These are phyloP conservation scores for Orcinus orca DNA, from an alignment of 2,113 vertebrate species.

Conservation along the genomic window DNA sequence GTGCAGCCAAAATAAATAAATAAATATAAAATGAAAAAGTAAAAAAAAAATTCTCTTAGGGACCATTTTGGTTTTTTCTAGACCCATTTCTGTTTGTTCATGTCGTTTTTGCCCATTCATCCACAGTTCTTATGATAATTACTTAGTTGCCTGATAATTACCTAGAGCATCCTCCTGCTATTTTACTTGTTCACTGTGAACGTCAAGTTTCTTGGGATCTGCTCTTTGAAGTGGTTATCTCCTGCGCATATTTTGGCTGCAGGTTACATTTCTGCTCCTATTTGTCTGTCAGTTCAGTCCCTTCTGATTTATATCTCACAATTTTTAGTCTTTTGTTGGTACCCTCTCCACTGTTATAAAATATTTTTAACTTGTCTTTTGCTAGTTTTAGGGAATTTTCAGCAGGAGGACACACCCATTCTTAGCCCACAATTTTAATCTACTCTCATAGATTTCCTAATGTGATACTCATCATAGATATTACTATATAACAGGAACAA, in stretches of 20 bases:
- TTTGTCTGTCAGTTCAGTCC: not conserved
- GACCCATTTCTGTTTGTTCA: not conserved
- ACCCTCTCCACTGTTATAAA: not conserved
- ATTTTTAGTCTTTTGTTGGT: not conserved
- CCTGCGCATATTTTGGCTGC: not conserved
- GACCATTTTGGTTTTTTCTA: not conserved
- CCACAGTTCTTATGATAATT: not conserved
- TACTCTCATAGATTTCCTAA: not conserved
- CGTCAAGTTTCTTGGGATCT: not conserved
- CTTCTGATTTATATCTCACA: constrained; percentile 23
- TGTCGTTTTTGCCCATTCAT: not conserved
- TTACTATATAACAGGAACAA: not conserved
- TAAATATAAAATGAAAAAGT: no score
- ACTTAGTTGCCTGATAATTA: not conserved
- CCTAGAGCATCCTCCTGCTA: not conserved
- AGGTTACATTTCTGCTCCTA: not conserved
- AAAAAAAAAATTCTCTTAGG: not conserved
- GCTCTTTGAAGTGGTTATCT: not conserved
- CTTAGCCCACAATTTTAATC: not conserved
- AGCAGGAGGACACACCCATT: not conserved
- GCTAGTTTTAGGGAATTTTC: constrained; percentile 26
- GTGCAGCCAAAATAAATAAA: no score
- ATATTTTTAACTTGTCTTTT: constrained; percentile 13
- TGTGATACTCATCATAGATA: constrained; percentile 7
- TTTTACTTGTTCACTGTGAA: not conserved